Evolutionary conservation across 2,113 vertebrate genomes (phyloP).

Genomic region (Oxygymnocypris stewartii): DNA sequence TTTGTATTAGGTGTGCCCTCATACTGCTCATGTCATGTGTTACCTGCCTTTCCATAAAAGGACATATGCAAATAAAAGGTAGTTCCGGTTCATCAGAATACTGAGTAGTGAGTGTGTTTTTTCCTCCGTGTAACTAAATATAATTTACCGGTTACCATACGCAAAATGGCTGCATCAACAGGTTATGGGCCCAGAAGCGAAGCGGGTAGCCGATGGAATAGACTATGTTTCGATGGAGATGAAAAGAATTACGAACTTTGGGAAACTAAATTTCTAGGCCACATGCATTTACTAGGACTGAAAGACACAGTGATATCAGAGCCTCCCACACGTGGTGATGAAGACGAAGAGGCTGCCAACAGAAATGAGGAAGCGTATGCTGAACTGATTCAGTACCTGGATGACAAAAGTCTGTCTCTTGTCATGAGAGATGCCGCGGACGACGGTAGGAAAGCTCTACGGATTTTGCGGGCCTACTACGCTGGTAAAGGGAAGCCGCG

Average conservation of each 20-base stretch:
- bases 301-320: neutral
- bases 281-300: neutral
- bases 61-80: no score
- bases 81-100: no score
- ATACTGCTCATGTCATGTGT: no score
- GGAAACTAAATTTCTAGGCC: neutral
- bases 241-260: neutral
- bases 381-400: neutral
- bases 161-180: no score
- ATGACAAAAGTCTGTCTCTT: constrained; percentile 17
- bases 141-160: no score
- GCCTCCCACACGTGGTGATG: neutral
- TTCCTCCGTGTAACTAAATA: no score
- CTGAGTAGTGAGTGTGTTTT: no score
- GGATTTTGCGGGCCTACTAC: neutral
- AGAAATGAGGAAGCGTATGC: constrained; percentile 14
- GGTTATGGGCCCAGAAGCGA: neutral
- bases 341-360: neutral
- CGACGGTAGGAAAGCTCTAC: neutral
- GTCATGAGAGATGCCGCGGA: neutral
- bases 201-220: neutral
- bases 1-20: no score
- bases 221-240: neutral
- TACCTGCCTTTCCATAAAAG: no score
- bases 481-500: neutral